Conservation (phyloP, 2,888 invertebrate species). For the Lepetodrilus schrolli region DNA sequence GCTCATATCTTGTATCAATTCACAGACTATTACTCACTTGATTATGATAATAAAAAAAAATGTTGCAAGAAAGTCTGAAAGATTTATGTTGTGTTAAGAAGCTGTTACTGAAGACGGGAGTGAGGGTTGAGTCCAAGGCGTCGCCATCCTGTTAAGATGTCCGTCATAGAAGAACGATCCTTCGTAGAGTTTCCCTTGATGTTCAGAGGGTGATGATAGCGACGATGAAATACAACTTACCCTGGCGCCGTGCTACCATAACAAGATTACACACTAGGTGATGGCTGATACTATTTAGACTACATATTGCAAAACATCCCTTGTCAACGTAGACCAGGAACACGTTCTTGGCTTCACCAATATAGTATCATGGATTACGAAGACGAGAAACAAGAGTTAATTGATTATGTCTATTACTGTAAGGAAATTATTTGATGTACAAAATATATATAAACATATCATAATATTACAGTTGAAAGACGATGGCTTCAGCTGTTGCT, state of each 20-base stretch:
- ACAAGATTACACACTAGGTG: neutral
- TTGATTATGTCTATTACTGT: too few species aligned
- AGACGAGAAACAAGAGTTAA: too few species aligned
- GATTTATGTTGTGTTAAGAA: conserved; percentile 9
- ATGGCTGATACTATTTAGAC: neutral
- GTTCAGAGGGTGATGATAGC: conserved; percentile 5
- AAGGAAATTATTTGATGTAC: too few species aligned
- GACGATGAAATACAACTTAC: neutral
- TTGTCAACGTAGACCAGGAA: too few species aligned
- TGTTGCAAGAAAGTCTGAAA: conserved; percentile 1
- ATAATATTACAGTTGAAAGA: too few species aligned
- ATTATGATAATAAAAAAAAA: neutral
- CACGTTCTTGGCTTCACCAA: too few species aligned
- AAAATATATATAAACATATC: too few species aligned
- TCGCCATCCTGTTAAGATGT: conserved; percentile 18
- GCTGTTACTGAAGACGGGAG: neutral
- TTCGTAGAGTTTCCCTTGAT: conserved; percentile 1
- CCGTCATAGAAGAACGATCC: neutral
- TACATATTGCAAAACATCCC: conserved; percentile 16
- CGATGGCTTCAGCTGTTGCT: too few species aligned
- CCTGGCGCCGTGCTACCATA: neutral
- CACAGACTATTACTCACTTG: neutral
- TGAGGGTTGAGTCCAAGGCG: neutral
- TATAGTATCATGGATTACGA: too few species aligned
- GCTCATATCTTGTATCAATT: neutral